Evolutionary conservation across 2,113 vertebrate genomes (phyloP), one percentile per base, ranked within the genome.

Genomic region (Lathamus discolor): DNA sequence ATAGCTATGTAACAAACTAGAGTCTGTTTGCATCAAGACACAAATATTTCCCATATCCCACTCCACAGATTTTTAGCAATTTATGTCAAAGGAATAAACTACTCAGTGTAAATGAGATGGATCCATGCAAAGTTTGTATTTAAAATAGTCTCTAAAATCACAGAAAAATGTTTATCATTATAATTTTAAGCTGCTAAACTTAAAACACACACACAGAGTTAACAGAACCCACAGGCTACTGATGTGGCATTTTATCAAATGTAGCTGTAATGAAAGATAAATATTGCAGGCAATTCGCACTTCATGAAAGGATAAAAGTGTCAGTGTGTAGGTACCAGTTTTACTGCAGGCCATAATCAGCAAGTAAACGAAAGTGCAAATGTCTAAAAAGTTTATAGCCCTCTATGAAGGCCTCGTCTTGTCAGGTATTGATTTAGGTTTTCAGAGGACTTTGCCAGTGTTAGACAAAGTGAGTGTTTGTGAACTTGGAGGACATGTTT

Each of bases 261-360:
- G 96, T 97, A 97, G 96, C 96, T 94, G 93, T 97, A 98, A 98
- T 98, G 98, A 98, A 98, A 98, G 97, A 98, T 97, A 98, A 98
- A 98, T 98, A 98, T 97, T 97, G 98, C 94, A 97, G 96, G 97
- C 98, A 97, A 97, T 98, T 98, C 95, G 52, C 97, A 97, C 97
- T 98, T 98, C 97, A 98, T 97, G 98, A 98, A 97, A 97, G 97
- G 96, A 98, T 98, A 98, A 98, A 98, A 98, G 97, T 98, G 97
- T 98, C 98, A 98, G 93, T 97, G 95, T 97, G 96, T 92, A 98
- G 97, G 97, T 96, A 98, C 97, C 92, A 97, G 95, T 98, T 98
- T 98, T 98, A 98, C 97, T 98, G 98, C 97, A 97, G 97, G 96
- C 96, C 96, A 97, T 98, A 98, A 98, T 98, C 98, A 98, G 98